Evolutionary conservation across 2,113 vertebrate species (phyloP).

Genomic region (Prochilodus magdalenae): DNA sequence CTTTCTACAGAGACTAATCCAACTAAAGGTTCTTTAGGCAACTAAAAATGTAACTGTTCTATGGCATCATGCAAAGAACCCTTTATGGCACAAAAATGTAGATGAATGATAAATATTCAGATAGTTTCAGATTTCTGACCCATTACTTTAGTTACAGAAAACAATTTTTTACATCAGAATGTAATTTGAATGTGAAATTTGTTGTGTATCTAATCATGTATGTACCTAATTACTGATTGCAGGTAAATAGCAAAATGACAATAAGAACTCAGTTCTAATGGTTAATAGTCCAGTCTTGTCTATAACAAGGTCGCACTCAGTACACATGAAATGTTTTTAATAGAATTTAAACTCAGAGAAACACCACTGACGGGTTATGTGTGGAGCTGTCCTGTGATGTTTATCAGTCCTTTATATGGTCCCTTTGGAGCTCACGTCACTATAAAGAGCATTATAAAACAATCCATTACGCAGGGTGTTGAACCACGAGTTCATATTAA

Average conservation of each 20-base stretch:
- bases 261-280: neutral
- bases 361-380: neutral
- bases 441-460: conserved; percentile 43
- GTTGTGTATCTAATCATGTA: too few species aligned
- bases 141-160: too few species aligned
- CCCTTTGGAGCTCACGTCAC: conserved; percentile 20
- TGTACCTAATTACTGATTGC: too few species aligned
- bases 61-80: too few species aligned
- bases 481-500: conserved; percentile 41
- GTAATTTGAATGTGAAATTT: too few species aligned
- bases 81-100: too few species aligned
- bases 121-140: too few species aligned
- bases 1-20: too few species aligned
- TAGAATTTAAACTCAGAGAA: neutral
- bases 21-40: too few species aligned
- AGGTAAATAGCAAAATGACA: neutral
- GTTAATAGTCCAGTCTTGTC: neutral
- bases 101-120: too few species aligned
- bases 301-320: neutral
- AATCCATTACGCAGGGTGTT: conserved; percentile 30
- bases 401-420: conserved; percentile 27
- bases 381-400: conserved; percentile 1
- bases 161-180: too few species aligned
- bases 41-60: too few species aligned
- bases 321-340: conserved; percentile 18